Conservation (phyloP, 2,113 vertebrate species). For the Rissa tridactyla region DNA sequence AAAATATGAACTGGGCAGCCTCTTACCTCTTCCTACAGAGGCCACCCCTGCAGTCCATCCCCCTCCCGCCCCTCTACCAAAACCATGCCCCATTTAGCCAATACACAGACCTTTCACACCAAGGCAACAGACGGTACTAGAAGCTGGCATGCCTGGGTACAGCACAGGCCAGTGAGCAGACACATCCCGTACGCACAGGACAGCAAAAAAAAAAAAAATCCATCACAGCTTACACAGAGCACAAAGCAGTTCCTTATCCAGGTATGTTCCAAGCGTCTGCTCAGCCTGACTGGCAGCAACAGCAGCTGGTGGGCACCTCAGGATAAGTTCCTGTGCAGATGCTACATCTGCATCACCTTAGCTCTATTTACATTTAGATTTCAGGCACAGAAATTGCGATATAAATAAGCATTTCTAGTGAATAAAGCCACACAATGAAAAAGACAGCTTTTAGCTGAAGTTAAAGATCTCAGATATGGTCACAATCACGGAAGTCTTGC, state of each 20-base stretch:
- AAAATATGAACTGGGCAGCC: background rate
- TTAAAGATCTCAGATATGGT: background rate
- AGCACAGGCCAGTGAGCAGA: background rate
- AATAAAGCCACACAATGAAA: background rate
- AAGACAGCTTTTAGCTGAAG: background rate
- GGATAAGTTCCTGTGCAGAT: background rate
- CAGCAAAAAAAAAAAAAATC: background rate
- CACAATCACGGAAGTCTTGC: background rate
- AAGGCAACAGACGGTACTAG: background rate
- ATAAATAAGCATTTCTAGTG: background rate
- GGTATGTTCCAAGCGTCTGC: background rate
- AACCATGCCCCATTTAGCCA: fast-evolving
- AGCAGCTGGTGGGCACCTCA: background rate
- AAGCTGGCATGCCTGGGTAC: background rate
- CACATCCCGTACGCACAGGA: background rate
- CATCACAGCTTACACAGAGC: background rate
- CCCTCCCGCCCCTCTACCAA: background rate
- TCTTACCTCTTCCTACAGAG: background rate
- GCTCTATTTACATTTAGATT: background rate
- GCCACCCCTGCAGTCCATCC: background rate
- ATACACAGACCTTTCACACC: background rate
- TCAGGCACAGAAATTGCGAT: background rate
- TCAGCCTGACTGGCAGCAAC: background rate
- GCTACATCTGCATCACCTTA: background rate
- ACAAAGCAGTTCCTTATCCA: background rate